These are phyloP conservation scores for Aeoliscus strigatus DNA, from an alignment of 2,797 vertebrate genomes.

Conservation along the genomic window DNA sequence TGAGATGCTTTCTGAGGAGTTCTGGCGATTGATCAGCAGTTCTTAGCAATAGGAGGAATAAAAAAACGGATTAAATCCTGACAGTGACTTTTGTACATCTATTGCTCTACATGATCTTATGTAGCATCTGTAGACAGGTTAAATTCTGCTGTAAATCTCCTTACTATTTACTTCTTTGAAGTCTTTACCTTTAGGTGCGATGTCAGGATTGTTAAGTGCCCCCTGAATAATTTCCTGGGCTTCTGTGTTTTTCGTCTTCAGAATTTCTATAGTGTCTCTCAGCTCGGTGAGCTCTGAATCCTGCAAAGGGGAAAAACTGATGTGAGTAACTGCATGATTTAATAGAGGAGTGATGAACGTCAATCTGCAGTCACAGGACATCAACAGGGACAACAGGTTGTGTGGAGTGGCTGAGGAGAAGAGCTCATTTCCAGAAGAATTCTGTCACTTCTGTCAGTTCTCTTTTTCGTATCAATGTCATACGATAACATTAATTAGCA, in stretches of 20 bases:
- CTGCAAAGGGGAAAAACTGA: constrained; percentile 57
- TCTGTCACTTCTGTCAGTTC: constrained; percentile 2
- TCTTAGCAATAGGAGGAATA: constrained; percentile 68
- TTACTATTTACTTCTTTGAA: too few species aligned
- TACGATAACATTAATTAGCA: not conserved
- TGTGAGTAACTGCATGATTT: too few species aligned
- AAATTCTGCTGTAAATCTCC: too few species aligned
- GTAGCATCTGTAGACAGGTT: too few species aligned
- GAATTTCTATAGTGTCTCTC: constrained; percentile 89
- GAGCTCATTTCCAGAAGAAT: constrained; percentile 16
- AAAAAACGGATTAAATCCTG: not conserved
- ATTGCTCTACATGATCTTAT: not conserved
- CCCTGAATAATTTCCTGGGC: constrained; percentile 91
- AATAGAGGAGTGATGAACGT: too few species aligned
- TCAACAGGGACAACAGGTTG: too few species aligned
- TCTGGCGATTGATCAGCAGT: constrained; percentile 89
- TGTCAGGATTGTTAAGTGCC: constrained; percentile 82
- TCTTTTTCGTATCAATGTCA: not conserved
- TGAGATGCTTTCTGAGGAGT: constrained; percentile 95
- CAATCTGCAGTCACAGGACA: too few species aligned
- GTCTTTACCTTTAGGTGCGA: constrained; percentile 82
- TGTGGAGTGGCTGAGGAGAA: constrained; percentile 40
- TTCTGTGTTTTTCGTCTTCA: constrained; percentile 92
- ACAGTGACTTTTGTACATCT: not conserved
- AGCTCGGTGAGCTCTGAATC: constrained; percentile 89